A percentile compares a stretch with the other conserved stretches of the same genome.
Evolutionary conservation across 1,140 invertebrate genomes (phyloP).

Genomic region (Zophobas morio): DNA sequence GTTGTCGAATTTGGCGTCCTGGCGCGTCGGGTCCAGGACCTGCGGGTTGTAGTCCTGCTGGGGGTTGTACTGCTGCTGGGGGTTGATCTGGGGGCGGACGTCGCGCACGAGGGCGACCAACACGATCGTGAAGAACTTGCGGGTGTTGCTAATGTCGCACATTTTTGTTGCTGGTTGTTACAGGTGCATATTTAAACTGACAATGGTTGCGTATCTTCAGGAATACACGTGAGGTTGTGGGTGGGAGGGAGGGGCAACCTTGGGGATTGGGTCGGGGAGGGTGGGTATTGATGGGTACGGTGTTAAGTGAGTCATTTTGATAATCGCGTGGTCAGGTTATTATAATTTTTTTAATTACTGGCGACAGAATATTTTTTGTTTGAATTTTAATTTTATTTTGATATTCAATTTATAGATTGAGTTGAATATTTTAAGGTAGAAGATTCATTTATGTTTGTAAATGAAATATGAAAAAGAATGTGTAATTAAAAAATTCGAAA

Average conservation of each 20-base stretch:
- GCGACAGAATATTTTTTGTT: no score
- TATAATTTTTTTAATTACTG: no score
- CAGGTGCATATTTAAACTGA: constrained; percentile 53
- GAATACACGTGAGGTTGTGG: constrained; percentile 52
- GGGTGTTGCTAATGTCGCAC: constrained; percentile 57
- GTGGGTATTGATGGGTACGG: no score
- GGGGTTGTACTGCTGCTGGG: background rate
- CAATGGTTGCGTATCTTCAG: constrained; percentile 48
- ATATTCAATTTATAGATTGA: no score
- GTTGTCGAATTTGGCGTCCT: constrained; percentile 1
- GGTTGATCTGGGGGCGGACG: constrained; percentile 2
- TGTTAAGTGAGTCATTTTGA: no score
- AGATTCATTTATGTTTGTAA: no score
- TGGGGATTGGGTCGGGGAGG: background rate
- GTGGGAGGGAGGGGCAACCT: constrained; percentile 54
- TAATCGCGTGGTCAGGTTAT: no score
- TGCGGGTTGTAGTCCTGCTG: constrained; percentile 3
- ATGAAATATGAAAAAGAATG: no score
- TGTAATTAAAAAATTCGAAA: no score
- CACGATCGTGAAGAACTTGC: constrained; percentile 47
- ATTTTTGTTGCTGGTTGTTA: constrained; percentile 52
- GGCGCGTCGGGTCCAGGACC: background rate
- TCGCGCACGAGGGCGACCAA: constrained; percentile 9
- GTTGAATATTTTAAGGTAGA: no score
- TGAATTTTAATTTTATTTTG: no score